Evolutionary conservation across 2,888 invertebrate genomes (phyloP), one percentile per base, ranked within the genome.

Genomic region (Chrysina gloriosa): DNA sequence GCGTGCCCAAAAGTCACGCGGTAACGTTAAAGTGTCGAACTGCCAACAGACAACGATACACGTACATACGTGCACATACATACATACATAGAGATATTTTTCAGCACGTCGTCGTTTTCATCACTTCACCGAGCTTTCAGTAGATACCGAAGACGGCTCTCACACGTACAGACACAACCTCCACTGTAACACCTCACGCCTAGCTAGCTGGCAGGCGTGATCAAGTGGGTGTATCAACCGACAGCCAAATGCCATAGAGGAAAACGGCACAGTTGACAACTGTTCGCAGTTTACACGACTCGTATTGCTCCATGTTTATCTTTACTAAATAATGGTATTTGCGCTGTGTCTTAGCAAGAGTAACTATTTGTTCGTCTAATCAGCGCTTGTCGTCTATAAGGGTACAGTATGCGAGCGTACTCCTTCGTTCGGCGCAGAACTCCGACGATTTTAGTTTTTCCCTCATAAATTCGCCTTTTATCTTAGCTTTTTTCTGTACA

Each of bases 321-420:
- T 77, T 75, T 76, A 74, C 67, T 77, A 76, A 77, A 77, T 77
- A 77, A 76, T 76, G 75, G 74, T 75, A 74, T 73, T 74, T 75
- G 72, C 71, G 71, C 69, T 72, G 65, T 72, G 73, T 71, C 71
- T 72, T 71, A 69, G 64, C 67, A 42, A 42, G 48, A 67, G 69
- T 69, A 69, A 71, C 69, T 67, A 69, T 67, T 69, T 71, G 69
- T 69, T 58, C 68, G 48, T 70, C 61, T 65, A 68, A 70, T 70
- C 68, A 68, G 63, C 47, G 23, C 54, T 50, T 50, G 48, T 50
- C 54, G 67, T 63, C 54, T 39, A 42, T 19, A 31, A 36, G 47
- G 25, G 31, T 11, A 50, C 7, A 21, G 6, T 63, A 29, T 36
- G 19, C 36, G 23, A 23, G 23, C 11, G 34, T 11, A 50, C 7